Evolutionary conservation across 2,888 invertebrate genomes (phyloP), one percentile per base, ranked within the genome.

Genomic region (Eledona agricola): DNA sequence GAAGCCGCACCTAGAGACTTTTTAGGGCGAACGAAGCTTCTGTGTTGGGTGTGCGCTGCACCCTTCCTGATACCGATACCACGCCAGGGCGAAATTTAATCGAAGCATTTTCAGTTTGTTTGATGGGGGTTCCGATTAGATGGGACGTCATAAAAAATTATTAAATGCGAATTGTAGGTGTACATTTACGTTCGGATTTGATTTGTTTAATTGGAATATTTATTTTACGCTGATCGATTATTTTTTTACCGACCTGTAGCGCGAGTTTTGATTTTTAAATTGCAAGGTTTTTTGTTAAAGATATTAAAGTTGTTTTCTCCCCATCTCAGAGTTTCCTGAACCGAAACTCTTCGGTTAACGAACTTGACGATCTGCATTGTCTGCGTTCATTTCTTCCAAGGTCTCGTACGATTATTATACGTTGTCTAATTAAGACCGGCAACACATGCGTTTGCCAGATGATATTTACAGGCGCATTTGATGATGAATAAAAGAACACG

Each of bases 331-430:
- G 37, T 45, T 37, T 55, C 28, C 50, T 55, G 55, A 55, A 55
- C 55, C 55, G 55, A 51, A 55, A 50, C 55, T 40, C 7, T 38
- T 40, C 50, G 55, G 55, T 55, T 50, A 55, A 55, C 32, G 55
- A 55, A 55, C 55, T 22, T 34, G 11, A 23, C 17, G 35, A 55
- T 55, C 51, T 40, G 55, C 55, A 50, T 55, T 50, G 51, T 50
- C 55, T 55, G 43, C 37, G 34, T 40, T 38, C 26, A 50, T 46
- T 43, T 54, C 45, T 45, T 55, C 19, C 55, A 55, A 51, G 50
- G 55, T 51, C 38, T 51, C 28, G 29, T 23, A 34, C 10, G 34
- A 50, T 29, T 50, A 40, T 50, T 40, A 42, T 25, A 22, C 23
- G 40, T 25, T 40, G 43, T n/a, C n/a, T 52, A 52, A 47, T 53